Evolutionary conservation across 92 coral and sea anemone species (phyloP).

Genomic region (Epizoanthus ramosus): DNA sequence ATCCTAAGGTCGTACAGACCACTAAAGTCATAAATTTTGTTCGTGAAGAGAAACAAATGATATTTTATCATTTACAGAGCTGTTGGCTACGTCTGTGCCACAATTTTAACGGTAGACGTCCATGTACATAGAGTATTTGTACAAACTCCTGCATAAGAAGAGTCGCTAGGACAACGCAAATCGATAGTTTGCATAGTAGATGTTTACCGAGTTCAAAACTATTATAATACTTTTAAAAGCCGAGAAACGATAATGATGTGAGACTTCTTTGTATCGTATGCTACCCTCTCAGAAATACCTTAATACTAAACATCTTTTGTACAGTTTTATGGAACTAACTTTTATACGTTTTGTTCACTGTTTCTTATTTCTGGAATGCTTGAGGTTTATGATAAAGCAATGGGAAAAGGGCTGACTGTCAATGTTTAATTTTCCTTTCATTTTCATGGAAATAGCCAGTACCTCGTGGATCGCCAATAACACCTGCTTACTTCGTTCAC

Average conservation of each 20-base stretch:
- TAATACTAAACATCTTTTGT: background rate
- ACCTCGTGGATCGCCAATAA: slow-evolving; percentile 6
- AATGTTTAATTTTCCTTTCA: slow-evolving; percentile 12
- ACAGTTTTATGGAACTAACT: slow-evolving; percentile 18
- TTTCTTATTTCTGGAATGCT: too few relatives aligned
- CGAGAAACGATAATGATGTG: background rate
- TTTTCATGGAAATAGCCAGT: background rate
- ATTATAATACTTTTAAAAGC: background rate
- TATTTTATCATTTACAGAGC: slow-evolving; percentile 15
- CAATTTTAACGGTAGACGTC: background rate
- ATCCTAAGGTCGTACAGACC: slow-evolving; percentile 20
- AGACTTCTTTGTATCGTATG: background rate
- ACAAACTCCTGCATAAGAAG: slow-evolving; percentile 14
- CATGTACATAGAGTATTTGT: slow-evolving; percentile 3
- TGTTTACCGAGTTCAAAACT: background rate
- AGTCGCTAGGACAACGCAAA: background rate
- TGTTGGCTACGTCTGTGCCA: slow-evolving; percentile 12
- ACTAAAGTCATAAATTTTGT: slow-evolving; percentile 7
- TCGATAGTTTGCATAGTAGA: background rate
- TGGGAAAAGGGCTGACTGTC: background rate
- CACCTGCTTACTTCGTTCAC: background rate
- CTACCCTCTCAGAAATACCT: background rate
- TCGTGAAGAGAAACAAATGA: background rate
- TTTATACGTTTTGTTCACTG: slow-evolving; percentile 22
- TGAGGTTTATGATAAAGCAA: background rate